Percentiles rank a stretch among this genome's conserved stretches.
phyloP scores from a whole-genome alignment of 1,140 invertebrate species.

The Diabrotica undecimpunctata region DNA sequence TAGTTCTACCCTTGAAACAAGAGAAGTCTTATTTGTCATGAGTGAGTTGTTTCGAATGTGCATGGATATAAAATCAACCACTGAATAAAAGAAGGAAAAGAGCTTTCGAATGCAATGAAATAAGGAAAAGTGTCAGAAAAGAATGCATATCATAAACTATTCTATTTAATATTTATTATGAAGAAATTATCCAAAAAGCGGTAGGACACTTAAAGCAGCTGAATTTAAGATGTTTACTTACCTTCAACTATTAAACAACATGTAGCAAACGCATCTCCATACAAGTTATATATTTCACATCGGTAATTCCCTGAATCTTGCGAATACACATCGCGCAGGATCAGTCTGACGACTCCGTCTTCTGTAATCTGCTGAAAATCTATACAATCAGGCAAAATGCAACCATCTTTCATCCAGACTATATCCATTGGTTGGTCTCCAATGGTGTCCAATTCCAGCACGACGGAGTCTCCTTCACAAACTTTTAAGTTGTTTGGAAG shows the following conservation, averaged over 20 bases:
- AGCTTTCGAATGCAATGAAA: too few relatives aligned
- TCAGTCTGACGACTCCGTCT: slow-evolving; percentile 58
- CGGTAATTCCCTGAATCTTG: slow-evolving; percentile 70
- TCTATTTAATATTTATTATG: too few relatives aligned
- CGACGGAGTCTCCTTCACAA: slow-evolving; percentile 26
- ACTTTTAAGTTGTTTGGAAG: slow-evolving; percentile 27
- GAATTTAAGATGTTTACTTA: slow-evolving; percentile 28
- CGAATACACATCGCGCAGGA: slow-evolving; percentile 61
- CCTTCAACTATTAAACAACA: slow-evolving; percentile 55
- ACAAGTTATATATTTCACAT: slow-evolving; percentile 61
- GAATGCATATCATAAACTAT: too few relatives aligned
- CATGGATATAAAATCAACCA: too few relatives aligned
- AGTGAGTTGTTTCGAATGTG: too few relatives aligned
- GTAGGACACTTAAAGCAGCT: too few relatives aligned
- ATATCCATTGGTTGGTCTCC: slow-evolving; percentile 63
- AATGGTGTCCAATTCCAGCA: slow-evolving; percentile 27
- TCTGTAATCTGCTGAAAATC: slow-evolving; percentile 61
- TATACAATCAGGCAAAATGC: slow-evolving; percentile 63
- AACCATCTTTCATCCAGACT: slow-evolving; percentile 68
- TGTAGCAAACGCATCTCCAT: slow-evolving; percentile 55
- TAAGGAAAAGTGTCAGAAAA: too few relatives aligned
- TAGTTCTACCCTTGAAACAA: too few relatives aligned
- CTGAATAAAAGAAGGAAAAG: too few relatives aligned
- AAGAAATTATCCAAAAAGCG: too few relatives aligned
- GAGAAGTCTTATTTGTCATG: too few relatives aligned